Conservation (phyloP, 1,140 invertebrate species). For the Temnothorax longispinosus region DNA sequence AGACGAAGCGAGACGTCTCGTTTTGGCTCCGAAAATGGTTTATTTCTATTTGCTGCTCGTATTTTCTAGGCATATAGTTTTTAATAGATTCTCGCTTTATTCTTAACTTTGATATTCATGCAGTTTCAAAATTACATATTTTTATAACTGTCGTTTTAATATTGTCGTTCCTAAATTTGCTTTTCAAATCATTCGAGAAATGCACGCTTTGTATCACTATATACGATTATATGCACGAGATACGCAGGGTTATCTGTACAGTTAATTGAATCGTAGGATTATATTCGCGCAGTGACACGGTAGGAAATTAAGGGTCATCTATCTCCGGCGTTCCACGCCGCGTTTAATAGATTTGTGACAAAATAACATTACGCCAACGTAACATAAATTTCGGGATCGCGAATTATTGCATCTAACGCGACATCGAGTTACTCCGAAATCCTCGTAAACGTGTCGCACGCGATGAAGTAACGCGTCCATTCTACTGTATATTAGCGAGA, state of each 20-base stretch:
- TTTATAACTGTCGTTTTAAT: background rate
- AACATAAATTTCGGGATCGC: slow-evolving; percentile 9
- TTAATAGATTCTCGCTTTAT: background rate
- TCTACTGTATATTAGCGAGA: background rate
- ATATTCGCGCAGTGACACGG: background rate
- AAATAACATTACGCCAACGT: slow-evolving; percentile 29
- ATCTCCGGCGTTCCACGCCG: background rate
- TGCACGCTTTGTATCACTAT: background rate
- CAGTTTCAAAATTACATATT: background rate
- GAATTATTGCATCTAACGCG: slow-evolving; percentile 24
- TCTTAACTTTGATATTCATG: too few relatives aligned
- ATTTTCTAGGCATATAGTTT: background rate
- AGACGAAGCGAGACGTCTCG: slow-evolving; percentile 45
- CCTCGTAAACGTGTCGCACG: slow-evolving; percentile 1
- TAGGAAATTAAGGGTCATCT: slow-evolving; percentile 36
- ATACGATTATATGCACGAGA: background rate
- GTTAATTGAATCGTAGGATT: slow-evolving; percentile 17
- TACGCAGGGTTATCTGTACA: background rate
- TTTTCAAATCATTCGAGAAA: background rate
- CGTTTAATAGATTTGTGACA: slow-evolving; percentile 30
- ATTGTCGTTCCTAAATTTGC: background rate
- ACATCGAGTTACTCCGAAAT: slow-evolving; percentile 25
- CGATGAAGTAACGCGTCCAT: slow-evolving; percentile 12
- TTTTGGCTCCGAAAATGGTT: background rate
- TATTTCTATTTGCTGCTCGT: background rate